Percentiles rank a stretch among this genome's conserved stretches.
phyloP scores from a whole-genome alignment of 2,888 invertebrate species.

The Tenthredo livida region DNA sequence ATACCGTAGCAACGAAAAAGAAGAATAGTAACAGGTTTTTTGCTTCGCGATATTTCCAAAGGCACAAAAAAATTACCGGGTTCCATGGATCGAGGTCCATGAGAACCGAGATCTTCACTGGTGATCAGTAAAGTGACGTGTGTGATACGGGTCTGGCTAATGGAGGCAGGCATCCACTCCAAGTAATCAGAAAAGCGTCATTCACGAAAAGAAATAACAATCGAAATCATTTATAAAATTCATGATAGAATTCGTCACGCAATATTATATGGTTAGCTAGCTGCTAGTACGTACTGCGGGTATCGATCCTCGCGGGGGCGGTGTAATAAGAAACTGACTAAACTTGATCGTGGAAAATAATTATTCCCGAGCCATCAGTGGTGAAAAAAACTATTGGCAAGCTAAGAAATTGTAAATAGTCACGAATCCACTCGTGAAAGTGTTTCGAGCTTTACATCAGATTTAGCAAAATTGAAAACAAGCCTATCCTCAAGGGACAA shows the following conservation, averaged over 20 bases:
- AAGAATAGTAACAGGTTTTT: conserved; percentile 5
- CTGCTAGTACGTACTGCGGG: not conserved
- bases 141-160: conserved; percentile 17
- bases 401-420: conserved; percentile 26
- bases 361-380: not conserved
- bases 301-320: not conserved
- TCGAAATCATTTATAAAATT: conserved; percentile 10
- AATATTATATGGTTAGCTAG: not conserved
- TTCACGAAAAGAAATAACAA: not conserved
- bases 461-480: conserved; percentile 8
- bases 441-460: not conserved
- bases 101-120: not conserved
- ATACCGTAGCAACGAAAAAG: not conserved
- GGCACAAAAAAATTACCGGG: not conserved
- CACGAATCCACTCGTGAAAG: not conserved
- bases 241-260: not conserved
- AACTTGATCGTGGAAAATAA: conserved; percentile 20
- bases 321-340: conserved; percentile 9
- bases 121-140: conserved; percentile 13
- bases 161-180: conserved; percentile 10
- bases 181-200: conserved; percentile 27
- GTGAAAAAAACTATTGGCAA: not conserved
- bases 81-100: conserved; percentile 6
- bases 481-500: conserved; percentile 34
- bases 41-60: not conserved